Conservation (phyloP, 2,113 vertebrate species). For the Sebastes schlegelii region DNA sequence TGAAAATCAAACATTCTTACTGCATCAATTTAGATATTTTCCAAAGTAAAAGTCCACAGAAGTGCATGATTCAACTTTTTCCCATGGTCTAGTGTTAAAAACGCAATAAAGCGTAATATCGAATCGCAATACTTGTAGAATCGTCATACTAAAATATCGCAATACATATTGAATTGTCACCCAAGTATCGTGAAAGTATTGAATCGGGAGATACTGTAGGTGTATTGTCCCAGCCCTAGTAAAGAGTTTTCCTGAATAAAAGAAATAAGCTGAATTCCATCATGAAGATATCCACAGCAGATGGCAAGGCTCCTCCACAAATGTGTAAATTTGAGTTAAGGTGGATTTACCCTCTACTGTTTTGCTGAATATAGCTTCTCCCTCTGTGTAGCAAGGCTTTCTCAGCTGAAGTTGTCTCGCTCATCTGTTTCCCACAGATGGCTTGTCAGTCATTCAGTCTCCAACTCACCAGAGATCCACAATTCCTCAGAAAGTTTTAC, state of each 20-base stretch:
- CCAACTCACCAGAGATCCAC: constrained; percentile 54
- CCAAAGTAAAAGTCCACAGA: no score
- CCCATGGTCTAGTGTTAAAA: no score
- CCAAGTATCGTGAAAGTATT: no score
- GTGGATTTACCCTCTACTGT: constrained; percentile 42
- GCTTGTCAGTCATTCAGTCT: constrained; percentile 63
- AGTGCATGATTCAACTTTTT: no score
- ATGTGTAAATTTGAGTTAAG: constrained; percentile 54
- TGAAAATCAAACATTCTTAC: no score
- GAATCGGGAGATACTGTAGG: no score
- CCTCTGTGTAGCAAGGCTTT: constrained; percentile 44
- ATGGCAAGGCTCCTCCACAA: constrained; percentile 30
- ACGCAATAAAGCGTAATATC: no score
- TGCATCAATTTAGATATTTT: no score
- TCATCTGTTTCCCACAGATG: constrained; percentile 72
- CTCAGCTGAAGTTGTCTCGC: constrained; percentile 39
- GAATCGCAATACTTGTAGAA: no score
- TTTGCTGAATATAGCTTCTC: constrained; percentile 51
- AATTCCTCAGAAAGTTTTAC: constrained; percentile 60
- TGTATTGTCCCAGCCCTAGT: no score
- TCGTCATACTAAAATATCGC: no score
- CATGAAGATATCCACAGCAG: constrained; percentile 27
- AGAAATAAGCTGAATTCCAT: constrained; percentile 12
- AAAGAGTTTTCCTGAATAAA: not conserved
- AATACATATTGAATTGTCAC: no score